Evolutionary conservation across 53 echinoderm and acorn worm genomes (phyloP), one percentile per base, ranked within the genome.

Genomic region (Luidia sarsii): DNA sequence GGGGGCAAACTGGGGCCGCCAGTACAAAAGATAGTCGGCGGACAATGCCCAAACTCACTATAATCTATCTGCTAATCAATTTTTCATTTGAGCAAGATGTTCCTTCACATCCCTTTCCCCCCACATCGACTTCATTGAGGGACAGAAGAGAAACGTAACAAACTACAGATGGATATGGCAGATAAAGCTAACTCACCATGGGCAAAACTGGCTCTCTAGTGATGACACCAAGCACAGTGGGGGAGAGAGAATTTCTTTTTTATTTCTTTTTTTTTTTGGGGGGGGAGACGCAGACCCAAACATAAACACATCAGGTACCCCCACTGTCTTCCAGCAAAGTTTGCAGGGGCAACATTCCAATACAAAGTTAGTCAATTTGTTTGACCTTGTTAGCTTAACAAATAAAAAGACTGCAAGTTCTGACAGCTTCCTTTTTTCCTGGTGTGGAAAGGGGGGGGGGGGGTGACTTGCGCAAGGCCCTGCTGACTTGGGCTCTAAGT

Each of bases 371-470:
- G 60, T 38, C 28, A 41, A 31, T 60, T 77, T 77, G 77, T 77
- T 61, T 48, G 61, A 77, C 77, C 77, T 77, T 77, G 77, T 77
- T 41, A 61, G 13, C 41, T 41, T 11, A 6, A 41, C 41, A 41
- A 41, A 41, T 41, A 41, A 41, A 41, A 30, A 77, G 10, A 25
- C 24, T 41, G 39, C 43, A 77, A 56, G 39, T 16, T 35, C 65
- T 1, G 31, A 31, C 33, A 22, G 35, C 36, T 39, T 33, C 0
- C 37, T 65, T 32, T 35, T 65, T 65, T 55, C 38, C 39, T 39
- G 10, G 25, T 39, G n/a, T n/a, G n/a, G n/a, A n/a, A n/a, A n/a
- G n/a, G n/a, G n/a, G n/a, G n/a, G n/a, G n/a, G 3, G 20, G 2
- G 37, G 61, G 1, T 1, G 3, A 23, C 30, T 41, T 74, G 56